A percentile compares a stretch with the other conserved stretches of the same genome.
Conservation (phyloP, 35 echinoderm and acorn worm species). For the Apostichopus japonicus region DNA sequence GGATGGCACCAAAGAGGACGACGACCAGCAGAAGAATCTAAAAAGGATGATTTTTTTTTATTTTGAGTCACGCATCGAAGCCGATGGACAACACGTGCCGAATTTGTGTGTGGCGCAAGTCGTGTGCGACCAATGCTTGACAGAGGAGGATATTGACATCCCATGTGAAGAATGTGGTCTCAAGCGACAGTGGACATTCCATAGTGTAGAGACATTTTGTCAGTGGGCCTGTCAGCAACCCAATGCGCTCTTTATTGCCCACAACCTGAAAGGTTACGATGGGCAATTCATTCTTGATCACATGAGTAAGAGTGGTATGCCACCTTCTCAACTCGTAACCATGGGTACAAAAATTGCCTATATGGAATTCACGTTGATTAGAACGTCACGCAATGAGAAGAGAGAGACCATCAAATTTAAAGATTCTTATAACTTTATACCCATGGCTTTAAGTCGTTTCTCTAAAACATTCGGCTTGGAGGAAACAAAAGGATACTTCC, state of each 20-base stretch:
- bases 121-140: not conserved
- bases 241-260: not conserved
- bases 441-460: not conserved
- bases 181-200: not conserved
- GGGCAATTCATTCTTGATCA: not conserved
- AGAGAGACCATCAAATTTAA: not conserved
- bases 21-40: not conserved
- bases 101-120: not conserved
- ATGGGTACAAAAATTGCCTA: not conserved
- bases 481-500: conserved; percentile 16
- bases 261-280: conserved; percentile 36
- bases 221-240: not conserved
- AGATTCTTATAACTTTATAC: conserved; percentile 16
- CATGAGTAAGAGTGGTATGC: not conserved
- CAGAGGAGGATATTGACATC: not conserved
- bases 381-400: not conserved
- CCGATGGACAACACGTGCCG: not conserved
- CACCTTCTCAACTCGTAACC: not conserved
- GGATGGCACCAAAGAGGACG: not conserved
- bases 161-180: not conserved
- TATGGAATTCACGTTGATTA: not conserved
- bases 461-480: not conserved
- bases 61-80: not conserved
- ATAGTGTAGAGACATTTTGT: not conserved
- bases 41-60: not conserved